These are phyloP conservation scores for Arizona elegans DNA, from an alignment of 2,113 vertebrate genomes.

Conservation along the genomic window DNA sequence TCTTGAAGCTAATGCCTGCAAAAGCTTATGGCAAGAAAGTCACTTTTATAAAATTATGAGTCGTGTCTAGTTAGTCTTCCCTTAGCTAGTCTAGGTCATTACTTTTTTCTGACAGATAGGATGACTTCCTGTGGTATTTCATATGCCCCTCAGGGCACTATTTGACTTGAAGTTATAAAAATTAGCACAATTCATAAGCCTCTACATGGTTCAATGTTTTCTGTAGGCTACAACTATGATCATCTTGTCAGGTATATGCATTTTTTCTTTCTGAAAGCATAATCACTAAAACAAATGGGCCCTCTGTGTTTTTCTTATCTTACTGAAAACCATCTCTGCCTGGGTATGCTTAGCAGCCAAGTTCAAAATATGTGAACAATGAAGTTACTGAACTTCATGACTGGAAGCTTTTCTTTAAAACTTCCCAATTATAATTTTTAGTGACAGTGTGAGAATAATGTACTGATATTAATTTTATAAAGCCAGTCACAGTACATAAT, in stretches of 20 bases:
- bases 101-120: not conserved
- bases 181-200: not conserved
- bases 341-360: constrained; percentile 25
- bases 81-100: not conserved
- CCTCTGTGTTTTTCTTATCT: constrained; percentile 3
- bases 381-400: constrained; percentile 26
- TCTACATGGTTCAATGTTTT: not conserved
- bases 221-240: not conserved
- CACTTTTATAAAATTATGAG: constrained; percentile 7
- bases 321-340: constrained; percentile 10
- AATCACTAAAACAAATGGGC: not conserved
- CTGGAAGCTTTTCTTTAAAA: constrained; percentile 52
- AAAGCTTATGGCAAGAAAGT: constrained; percentile 15
- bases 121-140: not conserved
- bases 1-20: constrained; percentile 23
- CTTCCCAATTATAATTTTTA: constrained; percentile 52
- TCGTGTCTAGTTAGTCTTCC: constrained; percentile 16
- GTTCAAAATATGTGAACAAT: constrained; percentile 31
- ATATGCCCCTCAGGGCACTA: not conserved
- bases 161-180: constrained; percentile 4
- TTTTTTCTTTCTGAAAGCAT: constrained; percentile 14
- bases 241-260: constrained; percentile 8
- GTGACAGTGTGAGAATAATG: constrained; percentile 59
- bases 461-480: constrained; percentile 66
- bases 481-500: constrained; percentile 58